A percentile compares a stretch with the other conserved stretches of the same genome.
phyloP scores from a whole-genome alignment of 2,113 vertebrate genomes.

The Capricornis sumatraensis region DNA sequence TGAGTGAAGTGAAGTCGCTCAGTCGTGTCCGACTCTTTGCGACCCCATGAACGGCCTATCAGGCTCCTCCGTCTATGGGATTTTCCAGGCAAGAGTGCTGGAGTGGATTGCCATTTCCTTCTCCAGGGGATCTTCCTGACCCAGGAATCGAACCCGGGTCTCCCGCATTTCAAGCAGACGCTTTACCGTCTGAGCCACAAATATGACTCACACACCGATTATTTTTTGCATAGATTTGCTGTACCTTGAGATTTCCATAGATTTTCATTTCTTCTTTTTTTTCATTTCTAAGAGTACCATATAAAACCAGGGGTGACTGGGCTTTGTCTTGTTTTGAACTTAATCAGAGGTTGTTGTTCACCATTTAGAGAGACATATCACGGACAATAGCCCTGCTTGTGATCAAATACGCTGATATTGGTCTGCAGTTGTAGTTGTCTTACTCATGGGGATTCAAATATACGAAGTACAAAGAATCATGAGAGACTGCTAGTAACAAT shows the following conservation, averaged over 20 bases:
- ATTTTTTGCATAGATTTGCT: background rate
- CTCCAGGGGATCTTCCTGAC: no score
- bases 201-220: background rate
- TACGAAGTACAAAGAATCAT: background rate
- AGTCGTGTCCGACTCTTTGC: no score
- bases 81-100: no score
- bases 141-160: no score
- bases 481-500: background rate
- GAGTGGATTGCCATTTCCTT: no score
- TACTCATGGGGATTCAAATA: background rate
- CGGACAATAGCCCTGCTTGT: background rate
- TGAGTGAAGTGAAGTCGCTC: no score
- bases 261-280: background rate
- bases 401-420: background rate
- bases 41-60: no score
- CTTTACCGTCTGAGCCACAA: no score
- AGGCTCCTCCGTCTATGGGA: no score
- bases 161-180: no score
- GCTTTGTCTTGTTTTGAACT: background rate
- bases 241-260: background rate
- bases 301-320: background rate
- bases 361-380: background rate
- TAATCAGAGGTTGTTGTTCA: background rate
- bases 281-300: background rate
- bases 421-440: background rate